Evolutionary conservation across 1,140 invertebrate species (phyloP), one percentile per base, ranked within the genome.

Genomic region (Drosophila prosaltans): DNA sequence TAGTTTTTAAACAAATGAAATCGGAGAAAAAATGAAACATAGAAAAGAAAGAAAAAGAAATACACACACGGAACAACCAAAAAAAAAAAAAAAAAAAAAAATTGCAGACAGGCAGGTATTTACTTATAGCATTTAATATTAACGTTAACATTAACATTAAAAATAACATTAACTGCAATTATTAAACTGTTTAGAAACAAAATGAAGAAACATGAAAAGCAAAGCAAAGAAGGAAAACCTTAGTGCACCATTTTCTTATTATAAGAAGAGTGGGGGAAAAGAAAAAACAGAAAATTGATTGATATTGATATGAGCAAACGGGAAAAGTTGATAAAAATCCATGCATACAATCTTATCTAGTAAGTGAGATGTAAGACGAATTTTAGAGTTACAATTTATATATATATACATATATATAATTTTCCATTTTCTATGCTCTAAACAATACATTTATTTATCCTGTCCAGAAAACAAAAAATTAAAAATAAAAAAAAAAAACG

Each of bases 41-140:
- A 4, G 39, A 10, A 24, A 65, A 36, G 16, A 0, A 21, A 68
- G 36, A 36, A 60, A 8, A 40, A 41, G 45, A 48, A 51, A 77
- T 36, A 75, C 69, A 51, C 45, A n/a, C 41, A 51, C 45, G 21
- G 26, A 51, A 51, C 21, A 51, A 51, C 45, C 65, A 72, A 85
- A 16, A 16, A 16, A 16, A 16, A 16, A 0, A 0, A 16, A 16
- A 16, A 16, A 16, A 16, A 0, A 16, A 66, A 68, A 77, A 69
- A 68, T 26, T 51, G 51, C 48, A 68, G 57, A 69, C 69, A 68
- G 82, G 78, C 78, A 81, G 82, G 72, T 76, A 82, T 76, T 79
- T 77, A 88, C 82, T 80, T 83, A 80, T 80, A 89, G 83, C 75
- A 82, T 76, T 86, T 72, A 89, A 83, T 69, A 51, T 51, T 51